phyloP scores from a whole-genome alignment of 2,797 vertebrate genomes.

The Rhinatrema bivittatum region DNA sequence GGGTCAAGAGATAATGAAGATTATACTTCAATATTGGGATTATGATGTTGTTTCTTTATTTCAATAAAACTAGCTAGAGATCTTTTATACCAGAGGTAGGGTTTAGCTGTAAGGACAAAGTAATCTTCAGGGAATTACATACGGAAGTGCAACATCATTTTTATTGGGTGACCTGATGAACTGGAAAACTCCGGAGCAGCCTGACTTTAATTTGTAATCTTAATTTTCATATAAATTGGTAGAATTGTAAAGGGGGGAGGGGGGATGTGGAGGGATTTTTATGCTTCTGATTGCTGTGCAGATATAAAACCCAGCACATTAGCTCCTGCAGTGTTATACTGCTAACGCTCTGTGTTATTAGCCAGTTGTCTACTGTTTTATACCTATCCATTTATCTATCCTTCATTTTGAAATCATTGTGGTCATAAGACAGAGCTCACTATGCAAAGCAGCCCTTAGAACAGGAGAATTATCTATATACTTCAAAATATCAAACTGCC shows the following conservation, averaged over 20 bases:
- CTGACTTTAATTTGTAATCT: conserved; percentile 71
- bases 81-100: conserved; percentile 69
- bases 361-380: too few species aligned
- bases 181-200: conserved; percentile 64
- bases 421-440: too few species aligned
- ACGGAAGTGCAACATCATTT: conserved; percentile 64
- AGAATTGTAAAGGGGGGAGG: conserved; percentile 41
- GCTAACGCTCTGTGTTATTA: too few species aligned
- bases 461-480: too few species aligned
- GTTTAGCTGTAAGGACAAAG: conserved; percentile 70
- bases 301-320: conserved; percentile 40
- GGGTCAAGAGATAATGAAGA: conserved; percentile 69
- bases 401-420: too few species aligned
- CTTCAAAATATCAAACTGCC: too few species aligned
- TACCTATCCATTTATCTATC: too few species aligned
- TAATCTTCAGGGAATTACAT: conserved; percentile 73
- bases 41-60: conserved; percentile 73
- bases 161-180: conserved; percentile 71
- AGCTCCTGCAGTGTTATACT: too few species aligned
- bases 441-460: too few species aligned
- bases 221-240: conserved; percentile 74
- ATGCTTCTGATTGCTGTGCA: conserved; percentile 37
- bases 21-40: conserved; percentile 72
- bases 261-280: conserved; percentile 17
- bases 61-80: conserved; percentile 73